A percentile compares a stretch with the other conserved stretches of the same genome.
phyloP scores from a whole-genome alignment of 1,140 invertebrate species.

The Lutraria rhynchaena region DNA sequence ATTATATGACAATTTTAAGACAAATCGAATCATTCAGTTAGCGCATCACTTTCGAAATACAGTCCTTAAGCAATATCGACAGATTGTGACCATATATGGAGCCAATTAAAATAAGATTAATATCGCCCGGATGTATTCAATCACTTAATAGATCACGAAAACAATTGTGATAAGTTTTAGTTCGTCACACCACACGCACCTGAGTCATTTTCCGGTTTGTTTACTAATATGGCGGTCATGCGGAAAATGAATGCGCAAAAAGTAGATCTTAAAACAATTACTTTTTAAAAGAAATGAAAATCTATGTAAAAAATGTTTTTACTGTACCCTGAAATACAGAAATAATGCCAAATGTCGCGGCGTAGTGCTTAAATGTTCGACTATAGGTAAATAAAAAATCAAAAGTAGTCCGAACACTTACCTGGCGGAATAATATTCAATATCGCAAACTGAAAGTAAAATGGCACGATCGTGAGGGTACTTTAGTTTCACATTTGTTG shows the following conservation, averaged over 20 bases:
- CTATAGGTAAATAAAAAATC: neutral
- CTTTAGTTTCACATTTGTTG: neutral
- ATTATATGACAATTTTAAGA: too few relatives aligned
- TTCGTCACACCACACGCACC: neutral
- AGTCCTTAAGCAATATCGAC: too few relatives aligned
- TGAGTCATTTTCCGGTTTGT: constrained; percentile 34
- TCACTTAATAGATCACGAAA: too few relatives aligned
- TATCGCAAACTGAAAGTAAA: neutral
- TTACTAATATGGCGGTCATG: constrained; percentile 11
- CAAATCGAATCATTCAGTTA: too few relatives aligned
- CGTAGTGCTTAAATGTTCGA: neutral
- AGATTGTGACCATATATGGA: too few relatives aligned
- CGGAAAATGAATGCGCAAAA: neutral
- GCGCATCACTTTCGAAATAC: too few relatives aligned
- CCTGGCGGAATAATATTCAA: constrained; percentile 11
- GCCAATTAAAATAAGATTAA: too few relatives aligned
- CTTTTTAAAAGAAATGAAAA: neutral
- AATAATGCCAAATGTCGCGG: too few relatives aligned
- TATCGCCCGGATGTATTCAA: too few relatives aligned
- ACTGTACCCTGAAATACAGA: too few relatives aligned
- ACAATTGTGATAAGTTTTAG: too few relatives aligned
- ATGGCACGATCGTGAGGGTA: neutral
- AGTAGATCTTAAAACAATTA: neutral
- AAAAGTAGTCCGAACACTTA: constrained; percentile 3
- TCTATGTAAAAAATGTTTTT: too few relatives aligned